phyloP scores from a whole-genome alignment of 2,113 vertebrate genomes.

The Shinisaurus crocodilurus region DNA sequence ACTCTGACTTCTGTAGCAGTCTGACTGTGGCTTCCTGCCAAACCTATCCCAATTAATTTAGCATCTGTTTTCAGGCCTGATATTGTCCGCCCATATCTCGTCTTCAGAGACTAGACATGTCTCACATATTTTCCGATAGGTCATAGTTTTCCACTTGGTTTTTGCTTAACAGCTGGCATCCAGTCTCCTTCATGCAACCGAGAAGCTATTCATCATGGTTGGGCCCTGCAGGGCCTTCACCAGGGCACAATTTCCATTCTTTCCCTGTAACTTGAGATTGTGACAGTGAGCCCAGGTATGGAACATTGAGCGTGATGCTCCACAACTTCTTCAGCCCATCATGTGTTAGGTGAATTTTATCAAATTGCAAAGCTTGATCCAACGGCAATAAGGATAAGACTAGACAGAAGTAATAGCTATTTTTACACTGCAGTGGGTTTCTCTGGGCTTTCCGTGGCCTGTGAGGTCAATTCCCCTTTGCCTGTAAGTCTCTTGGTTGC shows the following conservation, averaged over 20 bases:
- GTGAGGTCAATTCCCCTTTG: background rate
- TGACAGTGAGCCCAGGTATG: conserved; percentile 24
- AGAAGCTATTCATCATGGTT: conserved; percentile 44
- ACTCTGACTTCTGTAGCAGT: conserved; percentile 35
- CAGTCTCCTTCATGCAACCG: conserved; percentile 66
- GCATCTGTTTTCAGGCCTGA: conserved; percentile 72
- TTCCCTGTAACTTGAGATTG: background rate
- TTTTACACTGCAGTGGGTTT: background rate
- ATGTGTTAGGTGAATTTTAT: conserved; percentile 29
- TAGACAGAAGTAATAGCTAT: background rate
- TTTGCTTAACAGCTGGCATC: conserved; percentile 77
- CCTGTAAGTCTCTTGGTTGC: background rate
- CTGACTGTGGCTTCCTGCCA: conserved; percentile 59
- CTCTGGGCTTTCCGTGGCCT: background rate
- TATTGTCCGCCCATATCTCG: conserved; percentile 60
- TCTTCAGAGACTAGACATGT: conserved; percentile 65
- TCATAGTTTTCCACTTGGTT: conserved; percentile 81
- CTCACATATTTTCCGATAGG: conserved; percentile 79
- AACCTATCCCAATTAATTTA: conserved; percentile 71
- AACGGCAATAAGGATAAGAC: background rate
- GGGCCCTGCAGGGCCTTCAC: background rate
- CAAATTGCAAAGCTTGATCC: background rate
- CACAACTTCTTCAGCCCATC: conserved; percentile 31
- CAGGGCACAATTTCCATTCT: background rate
- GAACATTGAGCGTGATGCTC: accelerated